A percentile compares a stretch with the other conserved stretches of the same genome.
phyloP scores from a whole-genome alignment of 1,140 invertebrate species.

The Drosophila dunni region DNA sequence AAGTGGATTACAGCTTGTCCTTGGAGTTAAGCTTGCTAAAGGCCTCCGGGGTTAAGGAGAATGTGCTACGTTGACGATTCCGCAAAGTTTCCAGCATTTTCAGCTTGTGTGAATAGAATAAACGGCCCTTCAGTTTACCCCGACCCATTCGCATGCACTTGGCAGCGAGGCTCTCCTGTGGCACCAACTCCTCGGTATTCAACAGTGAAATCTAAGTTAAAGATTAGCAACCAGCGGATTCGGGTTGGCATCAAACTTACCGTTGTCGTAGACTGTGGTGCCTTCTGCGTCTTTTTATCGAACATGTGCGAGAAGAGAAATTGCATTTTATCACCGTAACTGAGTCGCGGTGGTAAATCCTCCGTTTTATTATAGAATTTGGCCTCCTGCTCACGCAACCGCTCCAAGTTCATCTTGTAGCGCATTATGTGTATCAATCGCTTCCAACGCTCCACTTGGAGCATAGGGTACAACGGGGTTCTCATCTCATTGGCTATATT shows the following conservation, averaged over 20 bases:
- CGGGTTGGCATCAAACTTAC: not conserved
- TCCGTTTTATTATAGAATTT: slow-evolving; percentile 7
- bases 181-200: not conserved
- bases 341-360: not conserved
- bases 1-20: not conserved
- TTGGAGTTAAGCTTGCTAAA: slow-evolving; percentile 24
- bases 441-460: slow-evolving; percentile 52
- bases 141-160: slow-evolving; percentile 24
- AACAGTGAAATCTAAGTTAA: not conserved
- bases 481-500: slow-evolving; percentile 58
- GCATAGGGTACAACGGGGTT: not conserved
- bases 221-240: not conserved
- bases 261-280: not conserved
- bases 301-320: slow-evolving; percentile 60
- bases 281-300: slow-evolving; percentile 1
- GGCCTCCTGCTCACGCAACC: slow-evolving; percentile 28
- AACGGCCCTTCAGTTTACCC: not conserved
- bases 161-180: not conserved
- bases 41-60: slow-evolving; percentile 46
- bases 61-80: slow-evolving; percentile 17
- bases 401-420: slow-evolving; percentile 52
- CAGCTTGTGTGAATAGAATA: slow-evolving; percentile 31
- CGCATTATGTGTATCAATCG: slow-evolving; percentile 43
- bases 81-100: slow-evolving; percentile 41
- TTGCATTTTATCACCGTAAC: slow-evolving; percentile 38